phyloP scores from a whole-genome alignment of 2,888 invertebrate genomes.

The Tanypteryx hageni region DNA sequence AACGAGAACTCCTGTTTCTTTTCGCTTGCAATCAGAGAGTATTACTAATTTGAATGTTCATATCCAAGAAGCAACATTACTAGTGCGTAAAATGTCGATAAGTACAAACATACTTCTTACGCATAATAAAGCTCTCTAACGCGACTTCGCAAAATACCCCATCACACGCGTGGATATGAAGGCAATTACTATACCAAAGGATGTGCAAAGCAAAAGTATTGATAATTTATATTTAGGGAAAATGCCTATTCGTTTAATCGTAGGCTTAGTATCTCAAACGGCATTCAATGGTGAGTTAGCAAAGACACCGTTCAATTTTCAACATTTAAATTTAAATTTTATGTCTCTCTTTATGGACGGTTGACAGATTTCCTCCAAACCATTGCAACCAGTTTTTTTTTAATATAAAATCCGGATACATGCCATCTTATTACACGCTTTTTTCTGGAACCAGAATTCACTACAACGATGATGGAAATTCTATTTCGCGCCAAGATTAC shows the following conservation, averaged over 20 bases:
- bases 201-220: constrained; percentile 69
- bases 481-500: too few species aligned
- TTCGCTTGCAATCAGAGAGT: constrained; percentile 9
- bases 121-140: constrained; percentile 68
- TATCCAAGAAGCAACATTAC: constrained; percentile 66
- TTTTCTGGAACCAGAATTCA: too few species aligned
- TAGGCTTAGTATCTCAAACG: constrained; percentile 67
- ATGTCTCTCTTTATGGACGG: constrained; percentile 68
- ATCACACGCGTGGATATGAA: too few species aligned
- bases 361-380: constrained; percentile 68
- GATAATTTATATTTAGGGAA: constrained; percentile 71
- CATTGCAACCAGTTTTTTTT: constrained; percentile 67
- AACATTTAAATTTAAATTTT: constrained; percentile 68
- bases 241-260: too few species aligned
- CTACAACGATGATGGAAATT: too few species aligned
- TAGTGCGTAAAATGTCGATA: constrained; percentile 67
- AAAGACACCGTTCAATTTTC: constrained; percentile 69
- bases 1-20: not conserved
- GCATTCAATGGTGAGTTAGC: constrained; percentile 68
- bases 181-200: constrained; percentile 69
- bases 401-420: too few species aligned
- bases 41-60: not conserved
- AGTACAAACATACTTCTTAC: constrained; percentile 68
- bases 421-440: too few species aligned
- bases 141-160: constrained; percentile 68